Percentiles rank a stretch among this genome's conserved stretches.
These are phyloP conservation scores for Platanista minor DNA, from an alignment of 2,113 vertebrate species.

Conservation along the genomic window DNA sequence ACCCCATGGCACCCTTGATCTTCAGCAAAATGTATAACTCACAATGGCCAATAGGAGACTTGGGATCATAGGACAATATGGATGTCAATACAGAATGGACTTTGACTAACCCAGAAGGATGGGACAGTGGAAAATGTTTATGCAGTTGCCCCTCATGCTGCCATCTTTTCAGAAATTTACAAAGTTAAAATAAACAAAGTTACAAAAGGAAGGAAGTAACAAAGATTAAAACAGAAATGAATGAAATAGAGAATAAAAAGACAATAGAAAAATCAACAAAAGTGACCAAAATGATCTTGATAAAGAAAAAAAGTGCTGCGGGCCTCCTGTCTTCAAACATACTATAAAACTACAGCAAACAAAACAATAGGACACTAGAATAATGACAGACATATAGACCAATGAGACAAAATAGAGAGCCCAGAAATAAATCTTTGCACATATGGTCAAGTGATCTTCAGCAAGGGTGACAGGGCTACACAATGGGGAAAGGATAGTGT, in stretches of 20 bases:
- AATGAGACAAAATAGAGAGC: neutral
- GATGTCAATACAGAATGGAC: neutral
- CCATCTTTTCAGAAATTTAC: neutral
- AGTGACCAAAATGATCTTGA: neutral
- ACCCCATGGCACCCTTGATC: neutral
- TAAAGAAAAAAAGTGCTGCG: neutral
- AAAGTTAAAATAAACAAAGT: neutral
- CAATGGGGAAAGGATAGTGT: neutral
- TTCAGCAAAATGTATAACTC: neutral
- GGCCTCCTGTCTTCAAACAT: neutral
- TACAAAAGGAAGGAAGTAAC: neutral
- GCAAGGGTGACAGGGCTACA: neutral
- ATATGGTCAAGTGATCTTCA: neutral
- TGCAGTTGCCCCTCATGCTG: neutral
- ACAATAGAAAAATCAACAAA: neutral
- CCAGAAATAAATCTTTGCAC: neutral
- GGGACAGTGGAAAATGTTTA: neutral
- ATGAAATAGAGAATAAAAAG: neutral
- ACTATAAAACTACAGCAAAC: neutral
- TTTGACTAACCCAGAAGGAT: neutral
- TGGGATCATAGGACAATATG: neutral
- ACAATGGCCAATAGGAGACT: neutral
- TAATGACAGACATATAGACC: neutral
- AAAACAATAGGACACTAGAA: no score
- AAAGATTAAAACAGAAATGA: neutral